Evolutionary conservation across 2,113 vertebrate genomes (phyloP).

Genomic region (Synodontis membranacea): DNA sequence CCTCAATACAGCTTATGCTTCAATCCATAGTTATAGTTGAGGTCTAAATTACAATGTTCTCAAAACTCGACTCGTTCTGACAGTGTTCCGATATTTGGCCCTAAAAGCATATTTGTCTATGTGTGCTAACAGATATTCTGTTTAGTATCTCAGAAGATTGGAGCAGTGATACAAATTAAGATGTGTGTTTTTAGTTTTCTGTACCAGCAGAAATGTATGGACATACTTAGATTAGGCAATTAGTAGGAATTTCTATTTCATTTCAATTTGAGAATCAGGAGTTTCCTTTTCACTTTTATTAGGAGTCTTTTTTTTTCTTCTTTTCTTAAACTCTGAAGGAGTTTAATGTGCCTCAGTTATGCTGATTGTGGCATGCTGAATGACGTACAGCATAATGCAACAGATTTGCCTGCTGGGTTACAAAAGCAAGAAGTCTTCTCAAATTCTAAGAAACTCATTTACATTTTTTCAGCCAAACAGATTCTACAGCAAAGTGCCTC

Average conservation of each 20-base stretch:
- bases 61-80: background rate
- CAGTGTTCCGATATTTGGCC: background rate
- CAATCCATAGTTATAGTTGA: background rate
- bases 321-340: background rate
- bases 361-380: constrained; percentile 31
- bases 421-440: background rate
- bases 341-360: background rate
- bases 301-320: background rate
- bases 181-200: background rate
- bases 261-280: background rate
- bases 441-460: constrained; percentile 3
- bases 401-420: constrained; percentile 26
- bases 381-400: constrained; percentile 7
- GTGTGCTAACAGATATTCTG: background rate
- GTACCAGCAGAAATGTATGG: background rate
- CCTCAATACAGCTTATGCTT: background rate
- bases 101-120: background rate
- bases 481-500: constrained; percentile 20
- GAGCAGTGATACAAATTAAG: background rate
- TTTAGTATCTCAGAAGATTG: background rate
- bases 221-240: background rate
- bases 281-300: background rate
- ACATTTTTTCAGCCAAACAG: constrained; percentile 8
- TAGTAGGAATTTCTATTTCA: background rate
- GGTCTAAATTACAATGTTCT: background rate